A percentile compares a stretch with the other conserved stretches of the same genome.
These are phyloP conservation scores for Eilema sororculum DNA, from an alignment of 2,888 invertebrate species.

Conservation along the genomic window DNA sequence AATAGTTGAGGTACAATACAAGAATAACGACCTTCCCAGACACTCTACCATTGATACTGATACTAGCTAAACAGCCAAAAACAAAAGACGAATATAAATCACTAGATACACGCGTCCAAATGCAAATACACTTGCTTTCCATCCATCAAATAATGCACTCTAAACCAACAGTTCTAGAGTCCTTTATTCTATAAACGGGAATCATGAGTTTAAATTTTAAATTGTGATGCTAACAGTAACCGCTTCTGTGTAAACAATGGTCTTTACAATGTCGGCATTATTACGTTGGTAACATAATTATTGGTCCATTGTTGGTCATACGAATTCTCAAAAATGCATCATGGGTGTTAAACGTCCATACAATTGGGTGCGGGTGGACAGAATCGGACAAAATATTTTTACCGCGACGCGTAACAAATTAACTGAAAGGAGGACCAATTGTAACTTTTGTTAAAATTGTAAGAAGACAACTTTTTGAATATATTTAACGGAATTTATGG, in stretches of 20 bases:
- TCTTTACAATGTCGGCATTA: constrained; percentile 76
- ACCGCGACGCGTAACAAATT: constrained; percentile 79
- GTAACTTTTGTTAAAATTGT: constrained; percentile 34
- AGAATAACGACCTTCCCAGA: constrained; percentile 83
- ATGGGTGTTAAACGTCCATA: constrained; percentile 70
- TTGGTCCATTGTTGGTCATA: constrained; percentile 71
- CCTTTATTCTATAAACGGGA: constrained; percentile 17
- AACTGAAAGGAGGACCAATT: constrained; percentile 58
- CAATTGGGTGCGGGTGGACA: constrained; percentile 67
- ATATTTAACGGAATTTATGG: constrained; percentile 39
- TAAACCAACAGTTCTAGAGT: constrained; percentile 51
- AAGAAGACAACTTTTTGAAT: constrained; percentile 17
- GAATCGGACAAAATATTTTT: constrained; percentile 80
- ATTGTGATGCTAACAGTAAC: constrained; percentile 63
- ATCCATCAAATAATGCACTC: constrained; percentile 48
- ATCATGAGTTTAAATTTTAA: constrained; percentile 39
- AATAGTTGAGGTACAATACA: constrained; percentile 83
- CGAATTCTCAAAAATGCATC: constrained; percentile 75
- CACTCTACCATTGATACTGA: constrained; percentile 78
- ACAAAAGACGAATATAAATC: constrained; percentile 86
- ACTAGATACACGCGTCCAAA: constrained; percentile 71
- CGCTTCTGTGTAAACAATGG: constrained; percentile 83
- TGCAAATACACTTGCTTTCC: constrained; percentile 57
- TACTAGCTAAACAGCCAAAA: constrained; percentile 83
- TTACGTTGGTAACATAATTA: constrained; percentile 81